These are phyloP conservation scores for Eonycteris spelaea DNA, from an alignment of 2,113 vertebrate genomes.

Conservation along the genomic window DNA sequence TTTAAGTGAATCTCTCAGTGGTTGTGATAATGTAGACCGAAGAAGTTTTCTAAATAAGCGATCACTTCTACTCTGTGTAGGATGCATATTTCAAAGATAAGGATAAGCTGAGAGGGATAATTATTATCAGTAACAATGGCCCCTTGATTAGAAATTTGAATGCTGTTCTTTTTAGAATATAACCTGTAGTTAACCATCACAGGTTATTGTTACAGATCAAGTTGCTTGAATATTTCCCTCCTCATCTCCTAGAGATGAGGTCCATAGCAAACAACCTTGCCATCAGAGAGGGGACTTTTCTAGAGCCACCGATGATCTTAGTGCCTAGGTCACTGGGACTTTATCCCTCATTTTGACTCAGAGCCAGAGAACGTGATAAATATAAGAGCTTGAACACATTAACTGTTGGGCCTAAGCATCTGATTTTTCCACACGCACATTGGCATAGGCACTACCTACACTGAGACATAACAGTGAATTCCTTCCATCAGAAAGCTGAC, in stretches of 20 bases:
- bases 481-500: neutral
- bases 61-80: neutral
- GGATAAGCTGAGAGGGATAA: neutral
- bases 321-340: neutral
- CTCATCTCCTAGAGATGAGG: neutral
- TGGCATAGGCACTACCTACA: neutral
- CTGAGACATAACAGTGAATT: neutral
- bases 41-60: neutral
- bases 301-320: neutral
- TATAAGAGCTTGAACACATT: neutral
- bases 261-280: neutral
- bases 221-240: neutral
- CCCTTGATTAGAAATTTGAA: conserved; percentile 14
- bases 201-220: neutral
- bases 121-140: neutral
- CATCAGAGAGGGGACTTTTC: neutral
- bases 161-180: neutral
- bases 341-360: neutral
- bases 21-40: neutral
- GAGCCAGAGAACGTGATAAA: neutral
- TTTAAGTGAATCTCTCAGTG: neutral
- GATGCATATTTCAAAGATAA: neutral
- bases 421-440: neutral
- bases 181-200: neutral
- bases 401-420: neutral